A percentile compares a stretch with the other conserved stretches of the same genome.
Evolutionary conservation across 2,797 vertebrate species (phyloP).

Genomic region (Borostomias antarcticus): DNA sequence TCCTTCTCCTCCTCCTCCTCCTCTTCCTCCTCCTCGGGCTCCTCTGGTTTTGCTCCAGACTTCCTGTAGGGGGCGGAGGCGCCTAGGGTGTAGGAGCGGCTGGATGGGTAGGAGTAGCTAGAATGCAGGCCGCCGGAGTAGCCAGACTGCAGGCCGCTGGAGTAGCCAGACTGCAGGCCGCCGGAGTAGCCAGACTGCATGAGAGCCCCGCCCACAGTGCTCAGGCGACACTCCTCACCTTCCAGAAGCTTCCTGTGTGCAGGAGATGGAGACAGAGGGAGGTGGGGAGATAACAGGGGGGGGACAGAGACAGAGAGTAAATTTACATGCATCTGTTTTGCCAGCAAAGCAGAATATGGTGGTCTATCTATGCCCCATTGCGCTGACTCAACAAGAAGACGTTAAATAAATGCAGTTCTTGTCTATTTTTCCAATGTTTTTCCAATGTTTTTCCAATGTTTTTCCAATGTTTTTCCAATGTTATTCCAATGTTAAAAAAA

Average conservation of each 20-base stretch:
- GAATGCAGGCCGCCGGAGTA: too few relatives aligned
- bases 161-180: too few relatives aligned
- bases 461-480: too few relatives aligned
- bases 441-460: too few relatives aligned
- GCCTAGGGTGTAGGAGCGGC: constrained; percentile 70
- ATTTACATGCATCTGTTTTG: too few relatives aligned
- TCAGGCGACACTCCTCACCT: constrained; percentile 83
- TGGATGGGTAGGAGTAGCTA: constrained; percentile 71
- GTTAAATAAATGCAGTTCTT: too few relatives aligned
- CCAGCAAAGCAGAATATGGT: too few relatives aligned
- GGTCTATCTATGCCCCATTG: too few relatives aligned
- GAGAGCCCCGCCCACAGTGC: constrained; percentile 68
- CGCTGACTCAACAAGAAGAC: too few relatives aligned
- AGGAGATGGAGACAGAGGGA: constrained; percentile 2
- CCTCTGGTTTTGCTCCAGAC: constrained; percentile 67
- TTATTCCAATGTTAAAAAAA: background rate
- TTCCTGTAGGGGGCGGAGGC: constrained; percentile 66
- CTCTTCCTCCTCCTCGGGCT: constrained; percentile 65
- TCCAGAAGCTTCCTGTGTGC: constrained; percentile 83
- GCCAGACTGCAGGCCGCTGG: constrained; percentile 76
- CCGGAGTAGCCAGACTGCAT: constrained; percentile 75
- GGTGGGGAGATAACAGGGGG: background rate
- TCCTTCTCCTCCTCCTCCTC: constrained; percentile 53
- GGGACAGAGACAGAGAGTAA: constrained; percentile 4
- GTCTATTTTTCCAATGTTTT: too few relatives aligned